These are phyloP conservation scores for Julus scanicus DNA, from an alignment of 2,888 invertebrate genomes.

Conservation along the genomic window DNA sequence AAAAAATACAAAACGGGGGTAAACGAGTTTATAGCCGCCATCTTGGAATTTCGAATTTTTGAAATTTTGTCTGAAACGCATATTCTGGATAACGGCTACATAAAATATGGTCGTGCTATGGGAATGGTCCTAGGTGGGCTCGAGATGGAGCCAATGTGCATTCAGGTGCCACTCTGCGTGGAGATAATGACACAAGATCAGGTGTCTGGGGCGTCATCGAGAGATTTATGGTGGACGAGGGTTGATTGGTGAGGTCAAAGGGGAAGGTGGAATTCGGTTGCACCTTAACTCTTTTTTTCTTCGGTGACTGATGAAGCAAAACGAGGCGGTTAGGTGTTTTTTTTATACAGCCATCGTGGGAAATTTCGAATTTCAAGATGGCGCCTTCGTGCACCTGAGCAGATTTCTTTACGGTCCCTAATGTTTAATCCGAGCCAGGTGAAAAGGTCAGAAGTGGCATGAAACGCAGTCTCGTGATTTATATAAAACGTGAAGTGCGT, in stretches of 20 bases:
- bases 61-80: neutral
- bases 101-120: too few relatives aligned
- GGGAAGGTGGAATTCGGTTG: neutral
- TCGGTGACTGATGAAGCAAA: conserved; percentile 33
- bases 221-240: neutral
- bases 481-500: conserved; percentile 14
- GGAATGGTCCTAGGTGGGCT: too few relatives aligned
- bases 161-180: too few relatives aligned
- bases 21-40: neutral
- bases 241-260: neutral
- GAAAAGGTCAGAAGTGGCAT: neutral
- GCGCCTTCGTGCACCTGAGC: neutral
- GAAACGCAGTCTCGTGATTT: conserved; percentile 11
- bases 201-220: neutral
- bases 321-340: neutral
- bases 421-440: conserved; percentile 16
- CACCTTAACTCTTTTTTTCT: conserved; percentile 26
- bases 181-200: too few relatives aligned
- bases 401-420: conserved; percentile 33
- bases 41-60: neutral
- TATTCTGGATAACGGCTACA: neutral
- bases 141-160: too few relatives aligned
- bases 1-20: neutral
- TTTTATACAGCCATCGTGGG: neutral
- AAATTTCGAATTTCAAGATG: neutral